These are phyloP conservation scores for Trachythela sp. DNA, from an alignment of 64 coral and sea anemone genomes.

Conservation along the genomic window DNA sequence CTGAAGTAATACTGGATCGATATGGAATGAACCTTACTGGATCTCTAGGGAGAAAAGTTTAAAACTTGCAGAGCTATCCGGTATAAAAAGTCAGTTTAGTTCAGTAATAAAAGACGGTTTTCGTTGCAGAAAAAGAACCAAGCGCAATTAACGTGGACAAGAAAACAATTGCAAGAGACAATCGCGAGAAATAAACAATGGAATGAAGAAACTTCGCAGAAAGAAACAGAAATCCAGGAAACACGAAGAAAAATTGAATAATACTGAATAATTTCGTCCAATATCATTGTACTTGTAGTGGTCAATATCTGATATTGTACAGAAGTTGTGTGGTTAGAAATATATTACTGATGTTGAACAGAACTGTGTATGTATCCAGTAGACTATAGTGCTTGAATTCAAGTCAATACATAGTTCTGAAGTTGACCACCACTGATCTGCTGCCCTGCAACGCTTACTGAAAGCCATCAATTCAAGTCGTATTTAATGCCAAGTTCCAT, in stretches of 20 bases:
- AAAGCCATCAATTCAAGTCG: too few relatives aligned
- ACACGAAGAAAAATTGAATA: background rate
- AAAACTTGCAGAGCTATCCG: background rate
- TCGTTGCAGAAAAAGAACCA: background rate
- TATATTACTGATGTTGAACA: too few relatives aligned
- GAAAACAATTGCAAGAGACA: slow-evolving; percentile 9
- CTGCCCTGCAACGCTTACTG: too few relatives aligned
- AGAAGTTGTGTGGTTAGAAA: too few relatives aligned
- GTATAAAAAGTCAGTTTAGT: background rate
- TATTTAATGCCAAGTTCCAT: background rate
- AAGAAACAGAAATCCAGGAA: background rate
- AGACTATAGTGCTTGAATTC: too few relatives aligned
- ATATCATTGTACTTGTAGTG: too few relatives aligned
- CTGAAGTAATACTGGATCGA: too few relatives aligned
- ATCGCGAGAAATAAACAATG: slow-evolving; percentile 7
- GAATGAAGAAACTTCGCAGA: background rate
- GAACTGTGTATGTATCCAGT: too few relatives aligned
- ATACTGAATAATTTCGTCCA: background rate
- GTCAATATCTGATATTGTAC: background rate
- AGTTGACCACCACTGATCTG: too few relatives aligned
- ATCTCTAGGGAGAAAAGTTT: too few relatives aligned
- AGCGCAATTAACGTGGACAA: slow-evolving; percentile 2
- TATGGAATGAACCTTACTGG: too few relatives aligned
- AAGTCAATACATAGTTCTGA: too few relatives aligned
- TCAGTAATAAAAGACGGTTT: background rate